Percentiles rank a stretch among this genome's conserved stretches.
Evolutionary conservation across 2,888 invertebrate species (phyloP).

Genomic region (Polyommatus iphigenia): DNA sequence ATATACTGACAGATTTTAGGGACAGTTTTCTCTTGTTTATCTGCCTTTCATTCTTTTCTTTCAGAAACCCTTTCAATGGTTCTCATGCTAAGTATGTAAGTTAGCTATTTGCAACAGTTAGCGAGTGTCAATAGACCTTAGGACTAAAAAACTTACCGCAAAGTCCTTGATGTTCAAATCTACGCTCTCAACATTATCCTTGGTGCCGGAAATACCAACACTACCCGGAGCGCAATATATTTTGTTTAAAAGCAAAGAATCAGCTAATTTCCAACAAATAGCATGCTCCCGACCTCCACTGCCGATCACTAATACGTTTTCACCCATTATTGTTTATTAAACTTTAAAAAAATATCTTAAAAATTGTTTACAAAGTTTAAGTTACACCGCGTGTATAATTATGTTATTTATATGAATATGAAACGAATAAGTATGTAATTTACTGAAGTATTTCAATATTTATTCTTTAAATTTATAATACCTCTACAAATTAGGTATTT

Average conservation of each 20-base stretch:
- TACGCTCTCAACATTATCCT: slow-evolving; percentile 84
- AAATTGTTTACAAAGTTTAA: slow-evolving; percentile 39
- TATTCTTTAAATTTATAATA: background rate
- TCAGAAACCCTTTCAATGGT: no score
- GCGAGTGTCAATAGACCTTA: background rate
- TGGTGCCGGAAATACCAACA: slow-evolving; percentile 86
- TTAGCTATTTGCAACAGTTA: background rate
- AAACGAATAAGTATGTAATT: background rate
- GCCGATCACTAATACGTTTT: slow-evolving; percentile 90
- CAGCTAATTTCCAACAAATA: slow-evolving; percentile 94
- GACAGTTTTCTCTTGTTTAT: no score
- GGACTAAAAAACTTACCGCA: slow-evolving; percentile 76
- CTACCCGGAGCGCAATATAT: slow-evolving; percentile 95
- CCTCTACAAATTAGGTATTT: background rate
- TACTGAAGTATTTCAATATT: background rate
- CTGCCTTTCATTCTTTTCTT: no score
- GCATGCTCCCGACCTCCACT: slow-evolving; percentile 98
- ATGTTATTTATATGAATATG: background rate
- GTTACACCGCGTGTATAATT: slow-evolving; percentile 37
- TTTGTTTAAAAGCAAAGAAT: slow-evolving; percentile 85
- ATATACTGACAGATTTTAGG: no score
- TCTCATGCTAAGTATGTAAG: no score
- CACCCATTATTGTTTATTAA: slow-evolving; percentile 52
- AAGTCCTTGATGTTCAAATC: slow-evolving; percentile 84
- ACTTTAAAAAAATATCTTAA: slow-evolving; percentile 30